These are phyloP conservation scores for Bathynomus jamesi DNA, from an alignment of 1,140 invertebrate species.

Conservation along the genomic window DNA sequence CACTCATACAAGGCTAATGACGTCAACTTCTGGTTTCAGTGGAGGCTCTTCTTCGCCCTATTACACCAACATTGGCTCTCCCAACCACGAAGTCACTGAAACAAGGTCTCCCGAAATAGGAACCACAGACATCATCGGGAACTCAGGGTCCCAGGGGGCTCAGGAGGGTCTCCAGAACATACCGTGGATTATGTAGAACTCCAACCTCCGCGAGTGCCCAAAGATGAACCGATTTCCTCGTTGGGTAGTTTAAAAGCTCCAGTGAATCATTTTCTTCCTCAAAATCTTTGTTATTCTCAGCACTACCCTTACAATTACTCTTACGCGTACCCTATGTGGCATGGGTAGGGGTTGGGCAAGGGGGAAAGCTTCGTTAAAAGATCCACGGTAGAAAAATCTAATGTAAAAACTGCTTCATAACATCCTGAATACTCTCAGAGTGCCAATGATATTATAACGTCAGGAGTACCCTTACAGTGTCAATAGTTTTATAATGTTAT, in stretches of 20 bases:
- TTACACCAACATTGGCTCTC: slow-evolving; percentile 8
- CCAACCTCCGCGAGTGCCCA: slow-evolving; percentile 18
- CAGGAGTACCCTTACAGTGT: too few relatives aligned
- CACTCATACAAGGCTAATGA: background rate
- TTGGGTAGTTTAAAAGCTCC: slow-evolving; percentile 18
- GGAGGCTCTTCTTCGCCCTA: background rate
- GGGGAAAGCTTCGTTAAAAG: too few relatives aligned
- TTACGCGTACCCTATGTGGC: slow-evolving; percentile 35
- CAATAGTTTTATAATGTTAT: too few relatives aligned
- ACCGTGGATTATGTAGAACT: slow-evolving; percentile 27
- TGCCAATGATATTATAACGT: too few relatives aligned
- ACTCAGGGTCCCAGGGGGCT: slow-evolving; percentile 14
- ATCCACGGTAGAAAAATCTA: too few relatives aligned
- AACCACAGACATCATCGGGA: slow-evolving; percentile 10
- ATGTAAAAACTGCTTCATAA: too few relatives aligned
- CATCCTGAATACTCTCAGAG: too few relatives aligned
- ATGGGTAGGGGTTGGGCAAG: too few relatives aligned
- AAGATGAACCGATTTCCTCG: slow-evolving; percentile 24
- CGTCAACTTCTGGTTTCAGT: background rate
- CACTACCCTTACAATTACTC: slow-evolving; percentile 27
- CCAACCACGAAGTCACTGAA: slow-evolving; percentile 12
- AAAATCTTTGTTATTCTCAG: slow-evolving; percentile 34
- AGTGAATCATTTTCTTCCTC: slow-evolving; percentile 25
- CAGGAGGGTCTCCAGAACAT: slow-evolving; percentile 15
- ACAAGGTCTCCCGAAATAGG: slow-evolving; percentile 16